Evolutionary conservation across 1,140 invertebrate species (phyloP), one percentile per base, ranked within the genome.

Genomic region (Drosophila setifemur): DNA sequence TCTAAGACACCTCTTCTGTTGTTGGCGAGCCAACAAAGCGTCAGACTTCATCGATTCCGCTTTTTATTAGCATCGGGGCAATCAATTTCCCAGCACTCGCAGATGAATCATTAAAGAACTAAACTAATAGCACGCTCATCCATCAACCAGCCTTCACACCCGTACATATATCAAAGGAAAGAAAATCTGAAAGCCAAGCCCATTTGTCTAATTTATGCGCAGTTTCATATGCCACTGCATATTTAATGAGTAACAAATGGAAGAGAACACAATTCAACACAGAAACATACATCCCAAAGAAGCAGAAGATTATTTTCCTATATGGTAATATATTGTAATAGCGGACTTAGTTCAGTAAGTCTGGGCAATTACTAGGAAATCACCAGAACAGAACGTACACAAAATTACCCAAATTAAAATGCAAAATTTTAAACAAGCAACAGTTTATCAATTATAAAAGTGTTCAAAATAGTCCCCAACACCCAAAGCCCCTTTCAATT

Each of bases 121-220:
- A 43, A 58, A 52, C 76, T 61, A 81, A 79, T 75, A 52, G 76
- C 66, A 54, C 33, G 19, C 60, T 76, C 68, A 73, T 82, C 73
- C 69, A 81, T 81, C 77, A 82, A 25, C 6, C 18, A 23, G 33
- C n/a, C n/a, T n/a, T n/a, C n/a, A n/a, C n/a, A n/a, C n/a, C n/a
- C 14, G 57, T 64, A 48, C 60, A 48, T 64, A 64, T 64, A 64
- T 63, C 54, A 64, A 39, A 16, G 37, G 12, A 63, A 29, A 42
- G 39, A 63, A 63, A 43, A 54, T 12, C 58, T 9, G 25, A 33
- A n/a, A 16, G 11, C 28, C 28, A 18, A 58, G 57, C 52, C 52
- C 52, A 16, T 14, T 29, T 40, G 35, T 60, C 26, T 77, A 74
- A 85, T 83, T 85, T 74, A 83, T 83, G 58, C 54, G 33, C 58